phyloP scores from a whole-genome alignment of 1,140 invertebrate genomes.

The Penaeus indicus region DNA sequence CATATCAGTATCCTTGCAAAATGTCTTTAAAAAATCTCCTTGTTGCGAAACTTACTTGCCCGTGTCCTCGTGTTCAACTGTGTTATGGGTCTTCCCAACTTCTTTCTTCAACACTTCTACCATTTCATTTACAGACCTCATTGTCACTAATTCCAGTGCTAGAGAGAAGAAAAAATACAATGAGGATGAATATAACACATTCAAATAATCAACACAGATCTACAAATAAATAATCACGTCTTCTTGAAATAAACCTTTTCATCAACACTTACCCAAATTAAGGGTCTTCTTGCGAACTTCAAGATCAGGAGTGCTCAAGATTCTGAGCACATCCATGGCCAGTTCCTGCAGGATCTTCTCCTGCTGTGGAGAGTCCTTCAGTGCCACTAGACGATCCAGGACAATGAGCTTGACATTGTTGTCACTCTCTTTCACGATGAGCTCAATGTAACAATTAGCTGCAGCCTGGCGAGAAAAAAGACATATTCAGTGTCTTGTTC shows the following conservation, averaged over 20 bases:
- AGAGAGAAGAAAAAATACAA: slow-evolving; percentile 66
- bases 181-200: not conserved
- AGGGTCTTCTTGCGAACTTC: slow-evolving; percentile 83
- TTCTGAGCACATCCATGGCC: slow-evolving; percentile 98
- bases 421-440: slow-evolving; percentile 99
- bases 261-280: slow-evolving; percentile 43
- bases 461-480: slow-evolving; percentile 79
- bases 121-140: slow-evolving; percentile 96
- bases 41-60: slow-evolving; percentile 79
- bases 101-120: slow-evolving; percentile 95
- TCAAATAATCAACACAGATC: too few relatives aligned
- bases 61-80: slow-evolving; percentile 92
- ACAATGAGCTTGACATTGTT: slow-evolving; percentile 99
- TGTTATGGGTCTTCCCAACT: slow-evolving; percentile 90
- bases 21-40: not conserved
- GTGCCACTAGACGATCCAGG: slow-evolving; percentile 90
- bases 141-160: slow-evolving; percentile 93
- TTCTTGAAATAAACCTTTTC: not conserved
- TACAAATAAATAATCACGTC: too few relatives aligned
- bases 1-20: too few relatives aligned
- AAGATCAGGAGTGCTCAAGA: slow-evolving; percentile 92
- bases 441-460: slow-evolving; percentile 97
- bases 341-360: slow-evolving; percentile 96
- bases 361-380: slow-evolving; percentile 88
- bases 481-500: not conserved